A percentile compares a stretch with the other conserved stretches of the same genome.
Evolutionary conservation across 2,797 vertebrate species (phyloP).

Genomic region (Sitta carolinensis): DNA sequence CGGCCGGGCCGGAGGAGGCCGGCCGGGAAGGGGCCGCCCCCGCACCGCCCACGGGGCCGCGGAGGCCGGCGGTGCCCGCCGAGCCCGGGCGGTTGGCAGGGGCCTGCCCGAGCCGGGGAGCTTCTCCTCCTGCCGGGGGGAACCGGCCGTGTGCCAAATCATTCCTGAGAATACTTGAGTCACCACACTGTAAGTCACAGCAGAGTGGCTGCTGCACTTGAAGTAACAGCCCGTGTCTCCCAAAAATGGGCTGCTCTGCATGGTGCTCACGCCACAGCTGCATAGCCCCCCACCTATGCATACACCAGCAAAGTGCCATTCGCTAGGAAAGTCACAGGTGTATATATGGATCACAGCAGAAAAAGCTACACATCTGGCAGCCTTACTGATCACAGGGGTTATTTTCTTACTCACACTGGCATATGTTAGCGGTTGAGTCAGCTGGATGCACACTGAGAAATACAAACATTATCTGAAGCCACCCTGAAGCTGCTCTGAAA

Average conservation of each 20-base stretch:
- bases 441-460: not conserved
- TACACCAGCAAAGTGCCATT: not conserved
- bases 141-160: rapidly evolving
- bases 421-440: not conserved
- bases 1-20: not conserved
- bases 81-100: rapidly evolving
- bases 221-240: not conserved
- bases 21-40: not conserved
- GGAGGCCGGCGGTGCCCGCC: not conserved
- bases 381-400: not conserved
- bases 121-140: no score
- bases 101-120: rapidly evolving
- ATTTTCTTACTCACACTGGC: not conserved
- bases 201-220: not conserved
- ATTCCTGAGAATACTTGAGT: no score
- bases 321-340: not conserved
- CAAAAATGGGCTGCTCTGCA: not conserved
- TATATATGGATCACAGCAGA: not conserved
- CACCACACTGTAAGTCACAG: not conserved
- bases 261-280: not conserved
- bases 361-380: not conserved
- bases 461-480: not conserved
- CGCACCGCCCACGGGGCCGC: not conserved
- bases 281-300: not conserved
- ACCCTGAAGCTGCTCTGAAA: not conserved